Percentiles rank a stretch among this genome's conserved stretches.
These are phyloP conservation scores for Papilio polyxenes DNA, from an alignment of 1,140 invertebrate species.

Conservation along the genomic window DNA sequence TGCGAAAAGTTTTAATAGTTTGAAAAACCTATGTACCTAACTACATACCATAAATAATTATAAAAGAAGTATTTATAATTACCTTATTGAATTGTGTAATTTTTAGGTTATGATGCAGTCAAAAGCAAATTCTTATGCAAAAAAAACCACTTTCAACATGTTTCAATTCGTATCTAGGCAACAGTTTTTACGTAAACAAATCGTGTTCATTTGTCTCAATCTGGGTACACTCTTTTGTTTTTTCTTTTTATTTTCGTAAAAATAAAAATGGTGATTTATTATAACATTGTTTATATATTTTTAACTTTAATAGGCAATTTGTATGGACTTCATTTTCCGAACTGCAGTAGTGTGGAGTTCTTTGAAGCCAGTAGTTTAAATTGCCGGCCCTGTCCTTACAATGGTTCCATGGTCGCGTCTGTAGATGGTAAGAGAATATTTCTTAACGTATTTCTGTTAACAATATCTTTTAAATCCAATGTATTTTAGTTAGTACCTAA, in stretches of 20 bases:
- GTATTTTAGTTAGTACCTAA: too few species aligned
- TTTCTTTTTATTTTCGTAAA: not conserved
- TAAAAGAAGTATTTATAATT: not conserved
- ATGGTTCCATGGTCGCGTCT: slow-evolving; percentile 60
- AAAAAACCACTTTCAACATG: not conserved
- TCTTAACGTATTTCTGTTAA: too few species aligned
- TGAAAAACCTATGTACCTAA: too few species aligned
- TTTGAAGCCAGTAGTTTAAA: slow-evolving; percentile 62
- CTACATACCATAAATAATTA: too few species aligned
- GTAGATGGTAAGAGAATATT: slow-evolving; percentile 58
- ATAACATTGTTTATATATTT: not conserved
- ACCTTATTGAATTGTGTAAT: too few species aligned
- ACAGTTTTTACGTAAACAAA: slow-evolving; percentile 15
- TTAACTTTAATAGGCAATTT: slow-evolving; percentile 40
- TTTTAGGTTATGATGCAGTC: not conserved
- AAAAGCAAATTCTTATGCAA: not conserved
- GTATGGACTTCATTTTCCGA: slow-evolving; percentile 52
- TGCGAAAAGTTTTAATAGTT: too few species aligned
- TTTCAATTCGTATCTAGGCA: not conserved
- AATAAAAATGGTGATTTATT: not conserved
- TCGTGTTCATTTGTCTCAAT: not conserved
- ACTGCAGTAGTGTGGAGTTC: slow-evolving; percentile 56
- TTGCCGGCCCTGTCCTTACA: slow-evolving; percentile 60
- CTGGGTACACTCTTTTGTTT: not conserved
- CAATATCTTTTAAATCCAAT: too few species aligned